These are phyloP conservation scores for Hirtodrosophila cameraria DNA, from an alignment of 2,888 invertebrate species.

Conservation along the genomic window DNA sequence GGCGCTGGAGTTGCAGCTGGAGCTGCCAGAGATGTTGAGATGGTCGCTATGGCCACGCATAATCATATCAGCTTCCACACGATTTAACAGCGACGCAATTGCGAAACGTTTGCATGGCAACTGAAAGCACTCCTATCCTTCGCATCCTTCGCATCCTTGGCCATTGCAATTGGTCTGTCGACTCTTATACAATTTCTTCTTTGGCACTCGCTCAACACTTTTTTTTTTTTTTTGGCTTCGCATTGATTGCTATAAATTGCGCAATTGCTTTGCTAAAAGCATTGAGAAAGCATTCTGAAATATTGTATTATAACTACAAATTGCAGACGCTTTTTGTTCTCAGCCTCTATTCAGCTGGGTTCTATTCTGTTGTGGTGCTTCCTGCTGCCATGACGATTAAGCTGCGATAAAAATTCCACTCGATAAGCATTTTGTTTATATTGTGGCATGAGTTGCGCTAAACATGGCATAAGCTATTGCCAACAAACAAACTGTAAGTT, in stretches of 20 bases:
- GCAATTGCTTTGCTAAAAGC: slow-evolving; percentile 71
- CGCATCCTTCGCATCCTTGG: neutral
- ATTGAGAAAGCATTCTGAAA: slow-evolving; percentile 45
- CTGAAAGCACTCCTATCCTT: slow-evolving; percentile 24
- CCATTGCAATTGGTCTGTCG: slow-evolving; percentile 29
- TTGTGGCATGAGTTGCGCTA: slow-evolving; percentile 25
- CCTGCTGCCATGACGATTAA: slow-evolving; percentile 79
- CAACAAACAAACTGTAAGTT: slow-evolving; percentile 35
- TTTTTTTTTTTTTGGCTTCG: slow-evolving; percentile 68
- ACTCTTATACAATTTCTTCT: neutral
- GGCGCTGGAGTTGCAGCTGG: neutral
- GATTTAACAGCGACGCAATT: slow-evolving; percentile 81
- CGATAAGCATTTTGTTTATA: slow-evolving; percentile 74
- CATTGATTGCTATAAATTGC: slow-evolving; percentile 70
- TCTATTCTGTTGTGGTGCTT: slow-evolving; percentile 47
- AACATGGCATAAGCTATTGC: slow-evolving; percentile 37
- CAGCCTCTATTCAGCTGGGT: too few species aligned
- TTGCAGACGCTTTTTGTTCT: slow-evolving; percentile 22
- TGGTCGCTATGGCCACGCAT: slow-evolving; percentile 66
- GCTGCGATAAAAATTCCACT: slow-evolving; percentile 73
- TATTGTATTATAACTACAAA: slow-evolving; percentile 39
- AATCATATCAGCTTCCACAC: slow-evolving; percentile 84
- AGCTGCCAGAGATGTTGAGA: slow-evolving; percentile 19
- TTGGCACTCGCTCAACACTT: slow-evolving; percentile 54
- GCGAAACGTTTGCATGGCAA: slow-evolving; percentile 59